A percentile compares a stretch with the other conserved stretches of the same genome.
Evolutionary conservation across 2,888 invertebrate species (phyloP).

Genomic region (Parnassius glacialis): DNA sequence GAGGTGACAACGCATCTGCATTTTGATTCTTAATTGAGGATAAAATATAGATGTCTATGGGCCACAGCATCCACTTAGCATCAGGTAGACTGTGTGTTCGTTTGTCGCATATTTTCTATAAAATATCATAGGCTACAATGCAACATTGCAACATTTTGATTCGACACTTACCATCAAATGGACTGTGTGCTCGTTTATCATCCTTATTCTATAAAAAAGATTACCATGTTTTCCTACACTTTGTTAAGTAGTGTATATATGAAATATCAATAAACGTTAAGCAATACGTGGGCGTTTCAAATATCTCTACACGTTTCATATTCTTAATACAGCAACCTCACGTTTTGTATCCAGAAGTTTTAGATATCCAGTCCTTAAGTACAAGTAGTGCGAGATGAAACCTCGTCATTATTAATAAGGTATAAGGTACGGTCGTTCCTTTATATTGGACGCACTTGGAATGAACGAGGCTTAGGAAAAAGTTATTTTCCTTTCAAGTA

Average conservation of each 20-base stretch:
- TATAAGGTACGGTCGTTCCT: conserved; percentile 12
- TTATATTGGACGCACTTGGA: conserved; percentile 14
- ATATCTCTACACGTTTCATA: conserved; percentile 1
- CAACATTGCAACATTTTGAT: too few relatives aligned
- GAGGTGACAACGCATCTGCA: too few relatives aligned
- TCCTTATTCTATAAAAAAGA: too few relatives aligned
- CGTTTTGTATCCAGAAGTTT: conserved; percentile 13
- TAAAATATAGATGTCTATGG: too few relatives aligned
- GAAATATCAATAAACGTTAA: neutral
- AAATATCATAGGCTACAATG: too few relatives aligned
- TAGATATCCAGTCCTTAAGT: conserved; percentile 1
- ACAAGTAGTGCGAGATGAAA: conserved; percentile 13
- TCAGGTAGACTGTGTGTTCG: too few relatives aligned
- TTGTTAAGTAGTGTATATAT: neutral
- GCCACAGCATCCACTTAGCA: too few relatives aligned
- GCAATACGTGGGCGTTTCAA: conserved; percentile 5
- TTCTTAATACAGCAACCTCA: conserved; percentile 4
- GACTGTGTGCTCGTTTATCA: too few relatives aligned
- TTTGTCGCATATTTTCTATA: too few relatives aligned
- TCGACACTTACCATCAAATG: too few relatives aligned
- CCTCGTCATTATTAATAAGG: conserved; percentile 18
- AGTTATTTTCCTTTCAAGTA: conserved; percentile 17
- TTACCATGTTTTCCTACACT: neutral
- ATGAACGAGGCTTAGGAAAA: conserved; percentile 11
- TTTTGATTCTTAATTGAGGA: too few relatives aligned